Evolutionary conservation across 2,797 vertebrate species (phyloP), one percentile per base, ranked within the genome.

Genomic region (Pseudochirops corinnae): DNA sequence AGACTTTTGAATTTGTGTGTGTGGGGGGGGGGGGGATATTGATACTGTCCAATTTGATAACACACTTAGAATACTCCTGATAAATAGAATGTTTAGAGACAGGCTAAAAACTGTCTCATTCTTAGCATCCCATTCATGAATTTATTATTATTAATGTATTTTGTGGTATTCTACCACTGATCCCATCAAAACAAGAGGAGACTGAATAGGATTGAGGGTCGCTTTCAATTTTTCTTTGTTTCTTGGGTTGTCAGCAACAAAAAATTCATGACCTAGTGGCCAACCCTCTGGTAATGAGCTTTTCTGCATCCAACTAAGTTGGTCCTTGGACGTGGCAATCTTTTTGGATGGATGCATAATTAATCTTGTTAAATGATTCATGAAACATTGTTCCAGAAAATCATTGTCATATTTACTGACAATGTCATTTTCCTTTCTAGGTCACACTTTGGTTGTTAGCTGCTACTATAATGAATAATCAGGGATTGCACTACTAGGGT

Each of bases 291-390:
- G 21, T 87, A 87, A 87, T 87, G 39, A 87, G 39, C 21, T 87
- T 87, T 87, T 87, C 74, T 87, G 39, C 39, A 87, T 87, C 74
- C 74, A 87, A 46, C 39, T 87, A 87, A 24, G 21, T 50, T 87
- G 74, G 21, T 87, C 39, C 74, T 87, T 46, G 74, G 39, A 87
- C 39, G 28, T 24, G 46, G 24, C 21, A 87, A 26, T 87, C 39
- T 87, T 90, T 91, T 93, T 92, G 1, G 33, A 62, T 55, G 14
- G 53, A 92, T 56, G 94, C 58, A 28, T 87, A 31, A 93, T 94
- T 94, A 94, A 74, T 56, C 94, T 56, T 55, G 29, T 55, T 92
- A 94, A 96, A 87, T 90, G n/a, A 91, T 93, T 94, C 91, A 55
- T 50, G 74, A 90, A 96, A 56, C 33, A 7, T 24, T 1, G 92